Evolutionary conservation across 2,113 vertebrate species (phyloP), one percentile per base, ranked within the genome.

Genomic region (Sorex araneus): DNA sequence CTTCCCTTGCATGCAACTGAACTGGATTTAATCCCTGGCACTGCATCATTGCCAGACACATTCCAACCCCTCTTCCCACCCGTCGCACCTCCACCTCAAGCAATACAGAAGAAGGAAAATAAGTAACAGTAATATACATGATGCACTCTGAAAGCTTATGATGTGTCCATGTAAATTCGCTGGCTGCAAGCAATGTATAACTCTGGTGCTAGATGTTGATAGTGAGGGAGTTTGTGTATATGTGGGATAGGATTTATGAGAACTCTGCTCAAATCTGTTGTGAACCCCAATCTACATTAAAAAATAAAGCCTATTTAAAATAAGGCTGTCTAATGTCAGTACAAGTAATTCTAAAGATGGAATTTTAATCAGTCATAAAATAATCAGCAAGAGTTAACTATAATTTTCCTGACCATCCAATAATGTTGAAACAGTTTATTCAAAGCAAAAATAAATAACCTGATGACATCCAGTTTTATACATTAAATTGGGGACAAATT

Each of bases 401-500:
- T 54, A 84, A 5, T 84, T 25, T 85, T 92, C 30, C 13, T 92
- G 8, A 82, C 40, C 34, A 28, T 36, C 7, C 50, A 90, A 34
- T 74, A 84, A 84, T 40, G 6, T 18, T 86, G 43, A 81, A 84
- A 85, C 43, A 43, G 79, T 87, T 91, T 63, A 77, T 36, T 74
- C 19, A 50, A 71, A 89, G 86, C 8, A 84, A 88, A 92, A 89
- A 60, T 70, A 92, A 89, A 60, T 70, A 43, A 82, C 10, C 50
- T n/a, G 30, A 30, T 93, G 23, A 93, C 7, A 76, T 3, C 6
- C 7, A 78, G 25, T 27, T 54, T 54, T 54, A 54, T 19, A 54
- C 54, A 54, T 54, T 54, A 54, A 18, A 92, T 1, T 87, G 43
- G 23, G 28, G 71, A n/a, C n/a, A 87, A 91, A 73, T 76, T 60